Evolutionary conservation across 2,888 invertebrate species (phyloP).

Genomic region (Netelia melanura): DNA sequence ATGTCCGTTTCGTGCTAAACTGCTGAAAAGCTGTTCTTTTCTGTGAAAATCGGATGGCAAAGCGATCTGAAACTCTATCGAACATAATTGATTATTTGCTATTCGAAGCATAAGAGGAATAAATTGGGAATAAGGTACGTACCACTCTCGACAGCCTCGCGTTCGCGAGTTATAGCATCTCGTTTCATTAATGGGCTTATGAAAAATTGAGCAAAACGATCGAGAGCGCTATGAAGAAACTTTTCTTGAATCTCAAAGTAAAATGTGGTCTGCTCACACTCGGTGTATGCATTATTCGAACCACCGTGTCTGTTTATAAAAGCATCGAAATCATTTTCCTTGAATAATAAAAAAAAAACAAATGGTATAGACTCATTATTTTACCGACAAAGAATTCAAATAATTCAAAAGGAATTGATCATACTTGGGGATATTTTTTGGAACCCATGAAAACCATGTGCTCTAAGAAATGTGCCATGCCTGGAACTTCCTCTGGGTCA

Average conservation of each 20-base stretch:
- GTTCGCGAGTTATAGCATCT: constrained; percentile 94
- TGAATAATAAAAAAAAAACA: background rate
- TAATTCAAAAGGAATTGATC: constrained; percentile 80
- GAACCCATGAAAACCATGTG: constrained; percentile 99
- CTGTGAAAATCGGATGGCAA: constrained; percentile 91
- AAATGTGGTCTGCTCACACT: constrained; percentile 94
- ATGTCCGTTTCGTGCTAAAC: constrained; percentile 89
- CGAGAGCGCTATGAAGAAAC: constrained; percentile 91
- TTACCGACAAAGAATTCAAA: constrained; percentile 87
- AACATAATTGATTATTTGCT: constrained; percentile 32
- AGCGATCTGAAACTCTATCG: constrained; percentile 92
- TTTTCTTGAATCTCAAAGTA: constrained; percentile 95
- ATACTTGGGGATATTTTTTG: constrained; percentile 93
- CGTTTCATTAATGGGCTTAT: constrained; percentile 93
- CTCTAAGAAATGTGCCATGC: constrained; percentile 94
- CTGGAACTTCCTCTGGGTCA: constrained; percentile 91
- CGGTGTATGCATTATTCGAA: constrained; percentile 94
- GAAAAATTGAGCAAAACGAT: constrained; percentile 95
- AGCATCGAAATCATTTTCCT: constrained; percentile 82
- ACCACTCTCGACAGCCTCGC: constrained; percentile 95
- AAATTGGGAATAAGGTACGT: constrained; percentile 62
- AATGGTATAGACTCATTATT: too few relatives aligned
- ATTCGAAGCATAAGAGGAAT: background rate
- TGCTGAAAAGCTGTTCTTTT: constrained; percentile 91
- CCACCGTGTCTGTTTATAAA: constrained; percentile 91